These are phyloP conservation scores for Erpornis zantholeuca DNA, from an alignment of 2,113 vertebrate species.

Conservation along the genomic window DNA sequence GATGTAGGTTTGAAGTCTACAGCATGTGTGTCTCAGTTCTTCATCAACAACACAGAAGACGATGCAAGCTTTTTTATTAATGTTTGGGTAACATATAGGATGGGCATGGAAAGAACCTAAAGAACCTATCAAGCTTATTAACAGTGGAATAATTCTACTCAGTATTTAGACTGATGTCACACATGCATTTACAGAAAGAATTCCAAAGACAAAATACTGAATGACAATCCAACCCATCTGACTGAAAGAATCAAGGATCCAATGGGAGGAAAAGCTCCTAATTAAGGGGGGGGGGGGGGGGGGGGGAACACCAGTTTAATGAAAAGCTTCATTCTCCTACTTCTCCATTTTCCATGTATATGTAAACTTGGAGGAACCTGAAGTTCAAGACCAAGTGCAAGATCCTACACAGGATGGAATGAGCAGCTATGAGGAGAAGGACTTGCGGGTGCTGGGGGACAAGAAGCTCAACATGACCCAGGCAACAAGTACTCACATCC, in stretches of 20 bases:
- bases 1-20: not conserved
- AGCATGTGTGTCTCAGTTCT: not conserved
- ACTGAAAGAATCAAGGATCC: not conserved
- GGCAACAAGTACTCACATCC: not conserved
- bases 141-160: not conserved
- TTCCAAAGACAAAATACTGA: not conserved
- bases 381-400: not conserved
- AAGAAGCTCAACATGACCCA: not conserved
- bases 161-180: not conserved
- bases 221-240: not conserved
- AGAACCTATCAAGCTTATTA: not conserved
- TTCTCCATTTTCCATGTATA: not conserved
- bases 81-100: not conserved
- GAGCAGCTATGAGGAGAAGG: not conserved
- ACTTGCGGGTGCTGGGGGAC: not conserved
- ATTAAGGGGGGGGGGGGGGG: fast-evolving
- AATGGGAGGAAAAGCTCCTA: not conserved
- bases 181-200: not conserved
- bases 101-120: not conserved
- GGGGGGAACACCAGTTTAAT: not conserved
- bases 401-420: not conserved
- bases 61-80: not conserved
- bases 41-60: not conserved
- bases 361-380: not conserved
- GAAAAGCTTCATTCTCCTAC: not conserved